Base-by-base conservation (phyloP, 2,888 invertebrate genomes). In the Pomacea canaliculata region DNA sequence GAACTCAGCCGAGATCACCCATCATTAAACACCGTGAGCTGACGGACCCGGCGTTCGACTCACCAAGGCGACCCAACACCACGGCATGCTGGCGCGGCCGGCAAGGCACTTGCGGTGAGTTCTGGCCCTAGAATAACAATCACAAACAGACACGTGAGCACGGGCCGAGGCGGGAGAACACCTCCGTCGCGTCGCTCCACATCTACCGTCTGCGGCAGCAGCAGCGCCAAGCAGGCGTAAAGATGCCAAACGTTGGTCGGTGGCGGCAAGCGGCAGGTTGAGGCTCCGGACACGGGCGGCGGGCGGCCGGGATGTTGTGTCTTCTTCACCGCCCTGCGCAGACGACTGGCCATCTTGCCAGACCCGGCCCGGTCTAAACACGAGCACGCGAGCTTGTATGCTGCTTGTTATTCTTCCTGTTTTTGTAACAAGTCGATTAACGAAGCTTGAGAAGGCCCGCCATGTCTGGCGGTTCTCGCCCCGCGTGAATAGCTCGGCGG, bases 251-350 rank as follows among this genome's bases (percentile, higher is more conserved):
- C 63, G 10, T 19, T 19, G 2, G 10, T 12, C 12, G 10, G 63
- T 9, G 10, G 51, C 51, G 12, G 51, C 51, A 56, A 16, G 12
- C 51, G 10, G 51, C 51, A 56, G 51, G 51, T 12, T 12, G 19
- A 37, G 13, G 2, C 48, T 23, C 27, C 27, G 68, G 19, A 68
- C 37, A 19, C 48, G 19, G 63, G 68, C 10, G 37, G 37, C 37
- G 9, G 23, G 12, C 37, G n/a, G 68, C 37, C 48, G 68, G 68
- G 68, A 27, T 68, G 68, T 68, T 68, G 68, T 68, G 68, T 68
- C 68, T 68, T n/a, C 48, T 1, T 19, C 3, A 46, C 23, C 37
- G 68, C 7, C 68, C 12, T 2, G 7, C 68, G 68, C 19, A n/a
- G 48, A 9, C 68, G 37, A 68, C 68, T 46, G 37, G 37, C 68